Evolutionary conservation across 2,888 invertebrate species (phyloP).

Genomic region (Loripinus fragilis): DNA sequence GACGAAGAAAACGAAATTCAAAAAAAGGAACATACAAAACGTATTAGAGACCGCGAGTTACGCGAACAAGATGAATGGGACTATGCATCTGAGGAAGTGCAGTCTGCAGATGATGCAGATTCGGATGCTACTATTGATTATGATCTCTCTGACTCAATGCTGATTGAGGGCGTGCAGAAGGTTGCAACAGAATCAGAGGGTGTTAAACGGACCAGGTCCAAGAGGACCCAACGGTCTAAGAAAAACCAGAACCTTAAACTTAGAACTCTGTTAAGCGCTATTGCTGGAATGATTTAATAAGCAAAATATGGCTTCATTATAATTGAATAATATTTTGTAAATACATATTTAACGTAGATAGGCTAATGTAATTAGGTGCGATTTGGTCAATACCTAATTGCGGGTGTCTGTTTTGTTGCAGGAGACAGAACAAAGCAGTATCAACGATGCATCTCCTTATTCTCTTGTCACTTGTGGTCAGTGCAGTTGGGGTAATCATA

Average conservation of each 20-base stretch:
- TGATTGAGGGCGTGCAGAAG: neutral
- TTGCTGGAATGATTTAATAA: constrained; percentile 3
- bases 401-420: neutral
- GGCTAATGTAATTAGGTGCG: neutral
- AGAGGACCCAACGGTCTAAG: neutral
- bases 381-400: neutral
- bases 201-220: neutral
- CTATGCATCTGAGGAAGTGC: neutral
- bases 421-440: neutral
- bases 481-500: neutral
- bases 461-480: neutral
- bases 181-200: neutral
- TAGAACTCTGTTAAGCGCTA: no score
- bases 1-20: constrained; percentile 28
- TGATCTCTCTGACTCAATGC: neutral
- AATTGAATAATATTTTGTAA: neutral
- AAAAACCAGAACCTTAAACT: neutral
- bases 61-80: neutral
- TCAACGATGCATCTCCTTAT: neutral
- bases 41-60: neutral
- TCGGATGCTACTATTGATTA: constrained; percentile 9
- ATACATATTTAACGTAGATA: neutral
- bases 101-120: neutral
- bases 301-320: no score
- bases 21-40: constrained; percentile 26